These are phyloP conservation scores for Bombus pyrosoma DNA, from an alignment of 1,140 invertebrate species.

Conservation along the genomic window DNA sequence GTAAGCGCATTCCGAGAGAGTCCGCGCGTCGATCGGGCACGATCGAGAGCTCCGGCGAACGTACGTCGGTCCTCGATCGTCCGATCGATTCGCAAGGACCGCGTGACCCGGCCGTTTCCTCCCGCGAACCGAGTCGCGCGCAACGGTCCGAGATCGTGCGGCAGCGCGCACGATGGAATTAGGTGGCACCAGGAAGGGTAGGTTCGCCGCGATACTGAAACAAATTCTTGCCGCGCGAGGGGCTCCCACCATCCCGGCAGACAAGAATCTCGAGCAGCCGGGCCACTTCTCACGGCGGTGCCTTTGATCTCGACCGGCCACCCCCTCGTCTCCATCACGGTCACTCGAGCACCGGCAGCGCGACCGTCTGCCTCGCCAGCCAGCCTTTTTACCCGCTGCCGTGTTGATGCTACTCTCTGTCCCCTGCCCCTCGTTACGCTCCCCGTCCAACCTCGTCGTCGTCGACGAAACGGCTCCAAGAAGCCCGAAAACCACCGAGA, in stretches of 20 bases:
- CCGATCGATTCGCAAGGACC: background rate
- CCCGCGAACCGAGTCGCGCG: background rate
- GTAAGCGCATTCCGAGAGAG: constrained; percentile 32
- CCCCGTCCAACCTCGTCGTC: background rate
- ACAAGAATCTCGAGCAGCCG: constrained; percentile 71
- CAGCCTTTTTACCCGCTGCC: constrained; percentile 58
- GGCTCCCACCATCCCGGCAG: constrained; percentile 51
- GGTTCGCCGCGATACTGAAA: constrained; percentile 54
- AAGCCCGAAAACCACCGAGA: constrained; percentile 42
- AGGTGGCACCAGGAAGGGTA: constrained; percentile 32
- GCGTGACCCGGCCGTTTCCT: background rate
- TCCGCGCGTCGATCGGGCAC: constrained; percentile 30
- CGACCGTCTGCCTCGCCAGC: constrained; percentile 48
- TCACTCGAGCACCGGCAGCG: constrained; percentile 55
- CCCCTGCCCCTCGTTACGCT: background rate
- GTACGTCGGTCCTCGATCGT: background rate
- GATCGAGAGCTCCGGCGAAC: background rate
- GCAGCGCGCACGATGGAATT: background rate
- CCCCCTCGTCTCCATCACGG: constrained; percentile 60
- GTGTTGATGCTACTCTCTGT: constrained; percentile 5
- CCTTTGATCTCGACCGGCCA: constrained; percentile 67
- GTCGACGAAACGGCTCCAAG: background rate
- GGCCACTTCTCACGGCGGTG: constrained; percentile 69
- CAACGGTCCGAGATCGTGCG: background rate
- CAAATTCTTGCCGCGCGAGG: constrained; percentile 55